Conservation (phyloP, 2,888 invertebrate species). For the Theodoxus fluviatilis region DNA sequence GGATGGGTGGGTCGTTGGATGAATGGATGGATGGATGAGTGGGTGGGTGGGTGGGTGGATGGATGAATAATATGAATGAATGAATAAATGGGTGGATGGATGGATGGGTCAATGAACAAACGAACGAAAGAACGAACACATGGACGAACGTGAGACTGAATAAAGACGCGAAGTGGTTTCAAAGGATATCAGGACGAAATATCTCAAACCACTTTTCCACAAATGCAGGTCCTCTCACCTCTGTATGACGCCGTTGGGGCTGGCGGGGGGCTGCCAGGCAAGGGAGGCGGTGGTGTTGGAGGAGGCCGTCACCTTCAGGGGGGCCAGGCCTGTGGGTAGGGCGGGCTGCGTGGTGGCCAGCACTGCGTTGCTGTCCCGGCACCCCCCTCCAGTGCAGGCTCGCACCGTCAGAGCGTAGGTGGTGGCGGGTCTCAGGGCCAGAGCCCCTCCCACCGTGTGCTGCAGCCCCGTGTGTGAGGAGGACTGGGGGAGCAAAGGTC, state of each 20-base stretch:
- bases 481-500: slow-evolving; percentile 23
- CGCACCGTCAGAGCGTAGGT: slow-evolving; percentile 45
- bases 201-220: too few relatives aligned
- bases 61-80: too few relatives aligned
- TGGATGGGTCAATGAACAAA: too few relatives aligned
- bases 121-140: too few relatives aligned
- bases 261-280: slow-evolving; percentile 46
- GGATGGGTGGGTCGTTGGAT: too few relatives aligned
- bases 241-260: slow-evolving; percentile 50
- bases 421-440: slow-evolving; percentile 45
- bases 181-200: too few relatives aligned
- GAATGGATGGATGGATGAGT: too few relatives aligned
- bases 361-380: slow-evolving; percentile 45
- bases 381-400: slow-evolving; percentile 56
- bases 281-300: slow-evolving; percentile 45
- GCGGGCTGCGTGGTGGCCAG: slow-evolving; percentile 43
- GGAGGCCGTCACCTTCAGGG: slow-evolving; percentile 37
- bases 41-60: too few relatives aligned
- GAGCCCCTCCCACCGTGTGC: slow-evolving; percentile 42
- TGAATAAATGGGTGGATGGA: too few relatives aligned
- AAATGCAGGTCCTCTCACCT: slow-evolving; percentile 37
- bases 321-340: slow-evolving; percentile 48
- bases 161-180: too few relatives aligned
- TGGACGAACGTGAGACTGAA: too few relatives aligned
- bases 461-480: slow-evolving; percentile 36